Percentiles rank a stretch among this genome's conserved stretches.
These are phyloP conservation scores for Trilocha varians DNA, from an alignment of 2,888 invertebrate genomes.

Conservation along the genomic window DNA sequence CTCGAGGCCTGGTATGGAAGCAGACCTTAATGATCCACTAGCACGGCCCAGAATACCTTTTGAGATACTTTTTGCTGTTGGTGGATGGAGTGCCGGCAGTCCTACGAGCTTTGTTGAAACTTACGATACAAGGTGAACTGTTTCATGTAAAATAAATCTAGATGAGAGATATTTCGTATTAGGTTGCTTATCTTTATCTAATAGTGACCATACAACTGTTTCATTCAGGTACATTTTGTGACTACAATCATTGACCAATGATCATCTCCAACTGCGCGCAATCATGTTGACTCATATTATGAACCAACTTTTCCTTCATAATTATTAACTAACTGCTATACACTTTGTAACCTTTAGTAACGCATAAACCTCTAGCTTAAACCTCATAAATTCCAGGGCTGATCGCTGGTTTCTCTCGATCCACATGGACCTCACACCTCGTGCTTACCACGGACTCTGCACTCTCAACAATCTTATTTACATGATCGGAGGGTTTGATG, in stretches of 20 bases:
- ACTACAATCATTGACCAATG: no score
- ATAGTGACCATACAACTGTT: no score
- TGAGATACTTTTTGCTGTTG: constrained; percentile 86
- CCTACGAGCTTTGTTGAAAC: constrained; percentile 86
- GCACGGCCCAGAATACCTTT: constrained; percentile 82
- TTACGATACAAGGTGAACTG: constrained; percentile 83
- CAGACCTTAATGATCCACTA: constrained; percentile 72
- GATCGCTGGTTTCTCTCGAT: constrained; percentile 83
- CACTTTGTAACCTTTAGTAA: no score
- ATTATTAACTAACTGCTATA: no score
- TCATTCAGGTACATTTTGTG: no score
- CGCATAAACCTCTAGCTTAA: neutral
- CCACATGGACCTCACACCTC: constrained; percentile 77
- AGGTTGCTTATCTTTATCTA: no score
- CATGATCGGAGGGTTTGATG: constrained; percentile 89
- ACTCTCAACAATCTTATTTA: constrained; percentile 79
- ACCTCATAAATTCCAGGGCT: constrained; percentile 60
- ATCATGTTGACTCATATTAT: no score
- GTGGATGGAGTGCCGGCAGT: constrained; percentile 89
- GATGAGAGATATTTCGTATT: no score
- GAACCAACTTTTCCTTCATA: no score
- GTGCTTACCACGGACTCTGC: constrained; percentile 87
- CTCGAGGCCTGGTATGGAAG: constrained; percentile 58
- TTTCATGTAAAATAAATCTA: no score
- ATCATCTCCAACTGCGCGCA: no score